Conservation (phyloP, 2,113 vertebrate species). For the Morone saxatilis region DNA sequence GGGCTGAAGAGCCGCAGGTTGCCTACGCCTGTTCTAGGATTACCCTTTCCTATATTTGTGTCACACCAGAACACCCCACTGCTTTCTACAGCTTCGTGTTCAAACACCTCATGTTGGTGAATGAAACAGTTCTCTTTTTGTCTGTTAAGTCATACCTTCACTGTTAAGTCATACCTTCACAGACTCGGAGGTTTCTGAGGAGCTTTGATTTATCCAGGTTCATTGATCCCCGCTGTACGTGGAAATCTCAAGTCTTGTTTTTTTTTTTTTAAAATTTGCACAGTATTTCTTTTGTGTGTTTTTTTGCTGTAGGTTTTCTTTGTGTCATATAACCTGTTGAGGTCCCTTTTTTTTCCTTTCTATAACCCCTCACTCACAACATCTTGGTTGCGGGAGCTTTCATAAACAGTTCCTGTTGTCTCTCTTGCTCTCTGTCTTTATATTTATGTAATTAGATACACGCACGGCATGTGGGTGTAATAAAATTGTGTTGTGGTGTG, state of each 20-base stretch:
- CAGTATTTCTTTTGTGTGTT: neutral
- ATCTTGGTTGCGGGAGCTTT: neutral
- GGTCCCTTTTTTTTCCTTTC: neutral
- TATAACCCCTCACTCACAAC: neutral
- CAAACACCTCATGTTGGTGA: neutral
- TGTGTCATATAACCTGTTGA: neutral
- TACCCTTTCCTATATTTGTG: neutral
- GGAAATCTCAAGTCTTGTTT: neutral
- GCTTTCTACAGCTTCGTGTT: neutral
- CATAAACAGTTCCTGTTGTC: neutral
- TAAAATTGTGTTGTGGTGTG: neutral
- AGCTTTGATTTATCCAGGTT: conserved; percentile 22
- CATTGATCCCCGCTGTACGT: conserved; percentile 4
- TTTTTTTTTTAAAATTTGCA: neutral
- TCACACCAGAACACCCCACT: neutral
- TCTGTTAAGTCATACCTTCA: too few species aligned
- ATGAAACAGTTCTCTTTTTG: neutral
- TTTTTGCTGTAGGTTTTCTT: neutral
- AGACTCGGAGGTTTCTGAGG: neutral
- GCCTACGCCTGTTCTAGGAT: neutral
- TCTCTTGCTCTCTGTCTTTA: conserved; percentile 9
- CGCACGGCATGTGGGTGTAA: neutral
- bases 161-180: neutral
- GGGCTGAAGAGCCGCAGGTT: too few species aligned
- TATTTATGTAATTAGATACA: conserved; percentile 24